Evolutionary conservation across 2,888 invertebrate genomes (phyloP).

Genomic region (Metalampra italica): DNA sequence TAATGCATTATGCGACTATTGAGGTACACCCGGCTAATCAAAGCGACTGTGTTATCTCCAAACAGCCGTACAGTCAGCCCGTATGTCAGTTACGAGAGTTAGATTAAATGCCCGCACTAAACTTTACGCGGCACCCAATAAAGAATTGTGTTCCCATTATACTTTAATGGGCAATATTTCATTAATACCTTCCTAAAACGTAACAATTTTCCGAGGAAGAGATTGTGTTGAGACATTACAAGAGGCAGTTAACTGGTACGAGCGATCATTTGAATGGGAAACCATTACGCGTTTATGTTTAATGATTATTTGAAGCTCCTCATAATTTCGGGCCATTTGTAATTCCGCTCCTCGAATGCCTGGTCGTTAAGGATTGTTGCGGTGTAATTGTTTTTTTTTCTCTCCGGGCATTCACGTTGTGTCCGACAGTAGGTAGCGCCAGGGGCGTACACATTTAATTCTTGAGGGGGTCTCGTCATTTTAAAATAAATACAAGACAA

Average conservation of each 20-base stretch:
- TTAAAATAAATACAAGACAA: too few relatives aligned
- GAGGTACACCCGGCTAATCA: constrained; percentile 41
- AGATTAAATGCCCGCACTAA: constrained; percentile 35
- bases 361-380: constrained; percentile 53
- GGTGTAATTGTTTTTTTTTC: constrained; percentile 52
- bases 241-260: constrained; percentile 63
- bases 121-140: constrained; percentile 39
- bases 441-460: constrained; percentile 7
- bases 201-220: constrained; percentile 60
- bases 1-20: constrained; percentile 27
- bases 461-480: too few relatives aligned
- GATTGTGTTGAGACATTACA: constrained; percentile 70
- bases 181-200: constrained; percentile 67
- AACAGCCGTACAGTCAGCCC: constrained; percentile 13
- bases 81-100: constrained; percentile 16
- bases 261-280: constrained; percentile 70
- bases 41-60: constrained; percentile 24
- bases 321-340: constrained; percentile 66
- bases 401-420: constrained; percentile 18
- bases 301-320: constrained; percentile 71
- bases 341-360: constrained; percentile 47
- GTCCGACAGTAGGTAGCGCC: constrained; percentile 21
- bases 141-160: constrained; percentile 63
- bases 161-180: constrained; percentile 64
- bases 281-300: constrained; percentile 73